phyloP scores from a whole-genome alignment of 92 coral and sea anemone genomes.

The Pocillopora meandrina region DNA sequence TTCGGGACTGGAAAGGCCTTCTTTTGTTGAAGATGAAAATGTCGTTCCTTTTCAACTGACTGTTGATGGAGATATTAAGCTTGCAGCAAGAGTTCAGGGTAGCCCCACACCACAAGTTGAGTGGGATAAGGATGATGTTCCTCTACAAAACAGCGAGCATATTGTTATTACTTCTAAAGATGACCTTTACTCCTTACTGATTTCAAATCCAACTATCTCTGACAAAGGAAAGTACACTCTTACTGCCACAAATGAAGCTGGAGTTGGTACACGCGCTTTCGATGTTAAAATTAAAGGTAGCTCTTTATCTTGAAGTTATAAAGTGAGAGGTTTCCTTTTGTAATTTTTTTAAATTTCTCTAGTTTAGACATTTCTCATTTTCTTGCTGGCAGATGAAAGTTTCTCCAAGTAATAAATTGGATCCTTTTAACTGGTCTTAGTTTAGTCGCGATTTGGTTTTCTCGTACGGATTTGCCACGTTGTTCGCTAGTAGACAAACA shows the following conservation, averaged over 20 bases:
- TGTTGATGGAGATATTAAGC: constrained; percentile 82
- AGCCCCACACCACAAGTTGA: constrained; percentile 69
- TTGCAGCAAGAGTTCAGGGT: constrained; percentile 77
- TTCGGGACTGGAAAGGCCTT: constrained; percentile 39
- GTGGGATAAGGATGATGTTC: constrained; percentile 85
- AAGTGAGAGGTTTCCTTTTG: background rate
- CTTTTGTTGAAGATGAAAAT: constrained; percentile 72
- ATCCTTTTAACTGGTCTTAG: too few relatives aligned
- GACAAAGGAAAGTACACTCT: constrained; percentile 78
- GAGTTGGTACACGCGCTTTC: constrained; percentile 61
- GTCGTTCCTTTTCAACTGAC: constrained; percentile 74
- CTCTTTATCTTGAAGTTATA: background rate
- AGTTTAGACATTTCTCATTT: background rate
- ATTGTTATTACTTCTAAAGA: constrained; percentile 63
- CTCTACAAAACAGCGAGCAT: constrained; percentile 57
- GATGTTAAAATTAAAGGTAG: constrained; percentile 72
- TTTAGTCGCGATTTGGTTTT: too few relatives aligned
- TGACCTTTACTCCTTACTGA: constrained; percentile 60
- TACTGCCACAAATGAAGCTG: constrained; percentile 71
- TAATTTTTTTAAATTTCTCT: background rate
- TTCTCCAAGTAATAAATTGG: too few relatives aligned
- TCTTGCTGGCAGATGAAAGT: background rate
- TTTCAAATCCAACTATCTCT: constrained; percentile 58
- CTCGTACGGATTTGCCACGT: too few relatives aligned
- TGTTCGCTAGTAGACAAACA: too few relatives aligned